Base-by-base conservation (phyloP, 1,140 invertebrate species). In the Galleria mellonella region DNA sequence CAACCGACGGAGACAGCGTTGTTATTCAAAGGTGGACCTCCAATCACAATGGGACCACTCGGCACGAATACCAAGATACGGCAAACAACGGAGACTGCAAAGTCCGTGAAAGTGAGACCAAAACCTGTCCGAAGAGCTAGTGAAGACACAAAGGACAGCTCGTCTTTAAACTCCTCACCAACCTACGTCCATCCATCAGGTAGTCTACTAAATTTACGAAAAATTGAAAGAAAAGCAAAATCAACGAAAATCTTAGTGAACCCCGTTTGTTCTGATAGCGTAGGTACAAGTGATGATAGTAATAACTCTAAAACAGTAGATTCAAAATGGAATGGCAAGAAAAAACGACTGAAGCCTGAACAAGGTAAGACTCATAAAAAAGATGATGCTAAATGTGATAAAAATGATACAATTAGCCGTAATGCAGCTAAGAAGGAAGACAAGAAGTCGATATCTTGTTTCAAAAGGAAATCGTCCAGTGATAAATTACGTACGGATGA, bases 1-100 rank as follows among this genome's bases (percentile, higher is more conserved):
- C 89, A 90, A 69, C 88, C 88, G 41, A 83, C 85, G 45, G 89
- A 90, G 58, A 87, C 83, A 37, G 82, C 79, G 12, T 65, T 87
- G 56, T 66, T 87, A 33, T 86, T 83, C 57, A 86, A 83, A 69
- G 86, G 84, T 55, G 83, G 83, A 56, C 72, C 81, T 55, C 77
- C 84, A 27, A 59, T 86, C 38, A 62, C 70, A 42, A 76, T 87
- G 74, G 84, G 84, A 39, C 84, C 84, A 59, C 69, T 87, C 8
- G 69, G 81, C 42, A 64, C 75, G 6, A 67, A 60, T 41, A 23
- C 17, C 17, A 73, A 73, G 67, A 49, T 63, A 40, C 64, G 74
- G 14, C 63, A 69, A 35, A 62, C 71, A 42, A 40, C 62, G 13
- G 66, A 73, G 30, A 56, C 68, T 7, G 73, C 78, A 62, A 82